A percentile compares a stretch with the other conserved stretches of the same genome.
Conservation (phyloP, 2,888 invertebrate genomes). For the Rhopalosiphum nymphaeae region DNA sequence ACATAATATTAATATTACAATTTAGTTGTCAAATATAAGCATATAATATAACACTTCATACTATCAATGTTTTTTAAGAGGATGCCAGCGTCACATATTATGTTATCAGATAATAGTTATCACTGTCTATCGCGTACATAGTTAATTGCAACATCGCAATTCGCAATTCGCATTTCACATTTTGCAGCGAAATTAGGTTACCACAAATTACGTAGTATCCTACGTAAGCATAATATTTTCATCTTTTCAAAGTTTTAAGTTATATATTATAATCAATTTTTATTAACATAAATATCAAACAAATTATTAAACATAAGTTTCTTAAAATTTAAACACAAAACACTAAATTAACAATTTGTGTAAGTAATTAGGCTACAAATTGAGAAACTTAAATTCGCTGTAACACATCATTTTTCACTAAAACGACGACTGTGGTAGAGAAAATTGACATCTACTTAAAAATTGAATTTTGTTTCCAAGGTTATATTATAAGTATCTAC, state of each 20-base stretch:
- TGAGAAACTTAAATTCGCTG: background rate
- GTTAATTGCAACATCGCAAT: background rate
- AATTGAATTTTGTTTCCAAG: background rate
- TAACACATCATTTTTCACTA: background rate
- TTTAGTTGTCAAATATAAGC: background rate
- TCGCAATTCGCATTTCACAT: background rate
- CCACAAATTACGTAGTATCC: background rate
- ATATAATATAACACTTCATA: background rate
- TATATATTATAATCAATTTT: background rate
- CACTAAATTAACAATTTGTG: background rate
- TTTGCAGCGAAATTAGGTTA: background rate
- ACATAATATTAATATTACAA: background rate
- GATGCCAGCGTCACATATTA: background rate
- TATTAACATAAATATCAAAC: background rate
- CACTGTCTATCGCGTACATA: background rate
- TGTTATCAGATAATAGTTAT: slow-evolving; percentile 11
- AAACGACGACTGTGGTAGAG: background rate
- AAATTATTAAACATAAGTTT: background rate
- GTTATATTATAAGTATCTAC: background rate
- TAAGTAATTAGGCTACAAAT: background rate
- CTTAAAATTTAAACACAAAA: background rate
- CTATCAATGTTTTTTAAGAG: slow-evolving; percentile 11
- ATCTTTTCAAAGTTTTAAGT: background rate
- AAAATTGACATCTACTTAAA: background rate
- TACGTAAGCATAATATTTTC: background rate